A percentile compares a stretch with the other conserved stretches of the same genome.
These are phyloP conservation scores for Caenorhabditis auriculariae DNA, from an alignment of 2,888 invertebrate species.

Conservation along the genomic window DNA sequence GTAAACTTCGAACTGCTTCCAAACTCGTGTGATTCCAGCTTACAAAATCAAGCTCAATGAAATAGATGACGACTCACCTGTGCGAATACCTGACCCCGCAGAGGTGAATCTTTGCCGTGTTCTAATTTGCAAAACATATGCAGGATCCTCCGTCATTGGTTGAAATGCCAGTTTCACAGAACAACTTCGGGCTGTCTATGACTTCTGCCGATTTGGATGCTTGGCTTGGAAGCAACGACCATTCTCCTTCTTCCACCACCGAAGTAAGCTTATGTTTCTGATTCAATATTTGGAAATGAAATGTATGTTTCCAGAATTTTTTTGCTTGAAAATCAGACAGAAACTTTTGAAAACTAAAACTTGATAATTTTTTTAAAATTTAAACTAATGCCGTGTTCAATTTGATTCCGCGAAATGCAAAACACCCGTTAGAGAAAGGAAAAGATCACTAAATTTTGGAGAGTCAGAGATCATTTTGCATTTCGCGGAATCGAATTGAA, in stretches of 20 bases:
- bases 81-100: constrained; percentile 1
- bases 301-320: no score
- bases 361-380: no score
- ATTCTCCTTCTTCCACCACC: constrained; percentile 3
- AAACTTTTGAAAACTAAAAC: no score
- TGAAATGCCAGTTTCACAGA: neutral
- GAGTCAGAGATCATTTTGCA: no score
- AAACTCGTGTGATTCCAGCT: constrained; percentile 6
- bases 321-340: no score
- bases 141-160: neutral
- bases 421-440: no score
- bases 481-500: no score
- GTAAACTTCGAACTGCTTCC: neutral
- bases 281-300: no score
- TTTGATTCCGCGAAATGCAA: no score
- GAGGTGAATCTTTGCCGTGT: no score
- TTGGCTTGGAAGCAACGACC: constrained; percentile 20
- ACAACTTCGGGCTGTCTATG: constrained; percentile 1
- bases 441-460: no score
- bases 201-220: constrained; percentile 24
- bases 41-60: constrained; percentile 18
- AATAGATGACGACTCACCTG: constrained; percentile 20
- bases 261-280: neutral
- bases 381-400: no score
- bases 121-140: neutral